These are phyloP conservation scores for Carpatolechia fugitivella DNA, from an alignment of 2,888 invertebrate species.

Conservation along the genomic window DNA sequence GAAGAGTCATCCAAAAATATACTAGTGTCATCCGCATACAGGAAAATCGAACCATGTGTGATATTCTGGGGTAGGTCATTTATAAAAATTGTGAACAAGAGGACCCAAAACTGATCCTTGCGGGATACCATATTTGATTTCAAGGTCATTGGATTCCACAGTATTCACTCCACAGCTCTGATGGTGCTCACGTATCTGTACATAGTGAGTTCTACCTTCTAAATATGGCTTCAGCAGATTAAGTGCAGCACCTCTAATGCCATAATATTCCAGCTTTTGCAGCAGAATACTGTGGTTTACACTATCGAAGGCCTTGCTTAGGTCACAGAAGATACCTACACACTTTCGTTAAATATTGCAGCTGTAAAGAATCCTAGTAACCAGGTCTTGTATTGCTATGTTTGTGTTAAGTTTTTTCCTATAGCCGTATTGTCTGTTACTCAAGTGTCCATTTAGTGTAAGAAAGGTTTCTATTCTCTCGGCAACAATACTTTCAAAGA, in stretches of 20 bases:
- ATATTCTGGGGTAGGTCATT: background rate
- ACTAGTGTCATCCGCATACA: background rate
- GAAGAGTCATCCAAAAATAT: background rate
- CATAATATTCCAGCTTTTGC: constrained; percentile 1
- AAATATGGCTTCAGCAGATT: background rate
- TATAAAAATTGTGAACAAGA: constrained; percentile 27
- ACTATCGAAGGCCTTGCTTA: background rate
- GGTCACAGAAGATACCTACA: background rate
- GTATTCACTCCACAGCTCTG: no score
- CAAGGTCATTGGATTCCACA: no score
- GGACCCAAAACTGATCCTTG: constrained; percentile 8
- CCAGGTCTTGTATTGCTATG: background rate
- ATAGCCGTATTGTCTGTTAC: background rate
- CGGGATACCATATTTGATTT: no score
- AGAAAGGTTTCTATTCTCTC: background rate
- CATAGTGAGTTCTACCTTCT: background rate
- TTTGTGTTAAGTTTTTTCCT: background rate
- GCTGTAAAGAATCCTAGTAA: background rate
- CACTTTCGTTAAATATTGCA: background rate
- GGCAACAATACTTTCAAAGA: constrained; percentile 1
- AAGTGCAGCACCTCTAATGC: background rate
- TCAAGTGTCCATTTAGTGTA: background rate
- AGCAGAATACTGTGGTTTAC: background rate
- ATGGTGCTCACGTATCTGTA: background rate
- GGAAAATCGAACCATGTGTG: background rate